These are phyloP conservation scores for Psittacula derbiana DNA, from an alignment of 2,797 vertebrate species.

Conservation along the genomic window DNA sequence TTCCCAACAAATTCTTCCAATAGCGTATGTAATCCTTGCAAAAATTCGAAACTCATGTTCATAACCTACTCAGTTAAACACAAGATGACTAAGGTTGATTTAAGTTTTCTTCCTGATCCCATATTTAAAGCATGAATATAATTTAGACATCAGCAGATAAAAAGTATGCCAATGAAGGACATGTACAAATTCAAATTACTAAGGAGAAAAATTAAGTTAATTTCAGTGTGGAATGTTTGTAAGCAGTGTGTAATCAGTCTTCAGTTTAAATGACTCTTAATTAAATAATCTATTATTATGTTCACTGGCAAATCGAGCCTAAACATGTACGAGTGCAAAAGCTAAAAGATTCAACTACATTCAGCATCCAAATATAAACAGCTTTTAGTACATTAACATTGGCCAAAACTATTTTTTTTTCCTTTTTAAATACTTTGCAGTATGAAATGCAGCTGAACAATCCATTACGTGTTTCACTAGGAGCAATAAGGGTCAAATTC, in stretches of 20 bases:
- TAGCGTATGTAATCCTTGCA: neutral
- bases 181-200: slow-evolving; percentile 68
- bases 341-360: slow-evolving; percentile 25
- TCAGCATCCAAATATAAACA: slow-evolving; percentile 1
- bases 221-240: slow-evolving; percentile 59
- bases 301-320: slow-evolving; percentile 59
- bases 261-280: slow-evolving; percentile 72
- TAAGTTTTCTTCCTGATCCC: slow-evolving; percentile 13
- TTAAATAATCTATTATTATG: slow-evolving; percentile 74
- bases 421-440: neutral
- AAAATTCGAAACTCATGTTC: neutral
- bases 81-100: neutral
- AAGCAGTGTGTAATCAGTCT: slow-evolving; percentile 69
- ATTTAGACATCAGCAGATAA: slow-evolving; percentile 59
- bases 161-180: slow-evolving; percentile 63
- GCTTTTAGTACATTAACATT: neutral
- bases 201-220: slow-evolving; percentile 51
- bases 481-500: neutral
- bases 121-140: slow-evolving; percentile 46
- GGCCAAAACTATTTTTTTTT: neutral
- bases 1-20: neutral
- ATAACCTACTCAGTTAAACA: neutral
- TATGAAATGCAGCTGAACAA: neutral
- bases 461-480: neutral
- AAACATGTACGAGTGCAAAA: slow-evolving; percentile 60